These are phyloP conservation scores for Budorcas taxicolor DNA, from an alignment of 2,113 vertebrate species.

Conservation along the genomic window DNA sequence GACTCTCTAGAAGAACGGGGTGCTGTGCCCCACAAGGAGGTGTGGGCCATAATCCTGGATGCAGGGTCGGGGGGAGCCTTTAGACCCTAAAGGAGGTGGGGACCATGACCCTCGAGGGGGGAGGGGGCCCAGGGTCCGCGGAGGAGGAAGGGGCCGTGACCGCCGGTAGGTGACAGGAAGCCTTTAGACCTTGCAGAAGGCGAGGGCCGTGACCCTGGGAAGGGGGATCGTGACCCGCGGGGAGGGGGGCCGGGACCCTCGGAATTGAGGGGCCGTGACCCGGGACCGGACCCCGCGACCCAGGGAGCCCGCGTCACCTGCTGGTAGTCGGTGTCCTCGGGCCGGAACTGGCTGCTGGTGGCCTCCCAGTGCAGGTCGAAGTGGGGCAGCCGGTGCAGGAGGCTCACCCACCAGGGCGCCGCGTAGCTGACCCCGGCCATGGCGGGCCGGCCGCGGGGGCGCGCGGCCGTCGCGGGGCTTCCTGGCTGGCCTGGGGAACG, in stretches of 20 bases:
- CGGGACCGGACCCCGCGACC: not conserved
- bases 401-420: slow-evolving; percentile 95
- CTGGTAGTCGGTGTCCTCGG: slow-evolving; percentile 92
- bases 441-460: slow-evolving; percentile 72
- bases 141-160: not conserved
- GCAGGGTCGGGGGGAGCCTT: not conserved
- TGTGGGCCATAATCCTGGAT: not conserved
- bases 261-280: not conserved
- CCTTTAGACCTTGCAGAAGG: not conserved
- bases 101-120: not conserved
- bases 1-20: not conserved
- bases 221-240: not conserved
- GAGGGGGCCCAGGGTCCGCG: not conserved
- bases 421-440: slow-evolving; percentile 92
- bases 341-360: slow-evolving; percentile 90
- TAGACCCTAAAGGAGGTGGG: not conserved
- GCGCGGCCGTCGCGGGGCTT: not conserved
- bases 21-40: not conserved
- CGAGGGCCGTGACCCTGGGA: not conserved
- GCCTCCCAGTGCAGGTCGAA: slow-evolving; percentile 90
- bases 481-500: not conserved
- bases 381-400: slow-evolving; percentile 93
- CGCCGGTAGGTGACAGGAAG: not conserved
- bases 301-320: slow-evolving; percentile 81
- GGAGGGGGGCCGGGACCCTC: not conserved